phyloP scores from a whole-genome alignment of 2,797 vertebrate genomes.

The Rhodeus uyekii region DNA sequence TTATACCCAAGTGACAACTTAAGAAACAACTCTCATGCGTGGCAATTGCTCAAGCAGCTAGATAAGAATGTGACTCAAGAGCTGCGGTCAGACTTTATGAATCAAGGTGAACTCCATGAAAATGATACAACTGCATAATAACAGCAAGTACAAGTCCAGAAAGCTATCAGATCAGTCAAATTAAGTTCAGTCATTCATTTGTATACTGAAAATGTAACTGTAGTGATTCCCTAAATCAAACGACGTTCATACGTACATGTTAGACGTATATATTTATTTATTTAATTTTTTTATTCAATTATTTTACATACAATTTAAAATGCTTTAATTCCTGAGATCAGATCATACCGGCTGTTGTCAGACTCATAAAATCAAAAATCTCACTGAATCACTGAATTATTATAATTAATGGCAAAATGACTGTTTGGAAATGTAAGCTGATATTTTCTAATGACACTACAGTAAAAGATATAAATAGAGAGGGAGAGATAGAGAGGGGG shows the following conservation, averaged over 20 bases:
- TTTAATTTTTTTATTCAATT: too few relatives aligned
- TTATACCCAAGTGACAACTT: conserved; percentile 12
- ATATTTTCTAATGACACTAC: too few relatives aligned
- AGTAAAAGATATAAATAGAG: too few relatives aligned
- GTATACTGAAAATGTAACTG: background rate
- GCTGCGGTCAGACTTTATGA: conserved; percentile 18
- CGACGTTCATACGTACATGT: background rate
- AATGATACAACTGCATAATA: background rate
- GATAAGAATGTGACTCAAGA: background rate
- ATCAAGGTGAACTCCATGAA: conserved; percentile 1
- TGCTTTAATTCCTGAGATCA: too few relatives aligned
- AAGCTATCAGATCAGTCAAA: background rate
- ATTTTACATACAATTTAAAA: too few relatives aligned
- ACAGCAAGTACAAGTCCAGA: background rate
- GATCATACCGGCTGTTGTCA: too few relatives aligned
- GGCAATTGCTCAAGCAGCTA: background rate
- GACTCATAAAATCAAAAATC: too few relatives aligned
- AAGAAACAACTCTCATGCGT: conserved; percentile 11
- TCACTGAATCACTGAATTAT: too few relatives aligned
- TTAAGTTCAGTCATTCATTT: background rate
- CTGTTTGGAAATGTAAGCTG: too few relatives aligned
- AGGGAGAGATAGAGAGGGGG: too few relatives aligned
- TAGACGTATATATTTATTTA: too few relatives aligned
- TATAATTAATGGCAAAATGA: too few relatives aligned
- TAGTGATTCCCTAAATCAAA: background rate